A percentile compares a stretch with the other conserved stretches of the same genome.
These are phyloP conservation scores for Acinonyx jubatus DNA, from an alignment of 2,113 vertebrate species.

Conservation along the genomic window DNA sequence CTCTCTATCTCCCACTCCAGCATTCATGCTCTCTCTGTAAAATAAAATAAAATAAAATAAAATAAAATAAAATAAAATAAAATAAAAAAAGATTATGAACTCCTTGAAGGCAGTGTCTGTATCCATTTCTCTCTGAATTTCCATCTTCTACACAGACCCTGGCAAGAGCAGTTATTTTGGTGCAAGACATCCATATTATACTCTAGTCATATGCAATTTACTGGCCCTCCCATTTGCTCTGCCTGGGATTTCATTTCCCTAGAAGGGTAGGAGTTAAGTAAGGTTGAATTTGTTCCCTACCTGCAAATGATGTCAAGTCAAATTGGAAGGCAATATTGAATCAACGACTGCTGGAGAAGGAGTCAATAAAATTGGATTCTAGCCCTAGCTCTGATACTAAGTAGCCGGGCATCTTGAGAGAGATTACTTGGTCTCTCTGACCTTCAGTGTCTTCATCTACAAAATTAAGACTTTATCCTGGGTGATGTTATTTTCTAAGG, in stretches of 20 bases:
- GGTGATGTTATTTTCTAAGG: background rate
- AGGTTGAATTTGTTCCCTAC: background rate
- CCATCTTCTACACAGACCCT: background rate
- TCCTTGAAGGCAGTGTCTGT: background rate
- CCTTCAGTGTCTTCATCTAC: background rate
- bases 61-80: too few relatives aligned
- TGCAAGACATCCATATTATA: background rate
- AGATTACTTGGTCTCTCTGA: background rate
- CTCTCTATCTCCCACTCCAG: too few relatives aligned
- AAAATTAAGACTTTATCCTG: background rate
- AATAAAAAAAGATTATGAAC: background rate
- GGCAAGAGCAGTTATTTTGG: background rate
- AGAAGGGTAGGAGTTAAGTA: background rate
- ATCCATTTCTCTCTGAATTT: background rate
- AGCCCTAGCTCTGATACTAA: background rate
- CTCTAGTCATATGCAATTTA: background rate
- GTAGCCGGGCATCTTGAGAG: background rate
- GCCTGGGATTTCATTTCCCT: background rate
- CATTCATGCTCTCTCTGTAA: too few relatives aligned
- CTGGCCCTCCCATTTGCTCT: background rate
- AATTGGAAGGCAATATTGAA: background rate
- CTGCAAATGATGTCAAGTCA: background rate
- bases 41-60: too few relatives aligned
- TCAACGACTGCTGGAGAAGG: background rate
- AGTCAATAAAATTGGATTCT: background rate